Percentiles rank a stretch among this genome's conserved stretches.
Conservation (phyloP, 2,797 vertebrate genomes). For the Nannoperca obscura region DNA sequence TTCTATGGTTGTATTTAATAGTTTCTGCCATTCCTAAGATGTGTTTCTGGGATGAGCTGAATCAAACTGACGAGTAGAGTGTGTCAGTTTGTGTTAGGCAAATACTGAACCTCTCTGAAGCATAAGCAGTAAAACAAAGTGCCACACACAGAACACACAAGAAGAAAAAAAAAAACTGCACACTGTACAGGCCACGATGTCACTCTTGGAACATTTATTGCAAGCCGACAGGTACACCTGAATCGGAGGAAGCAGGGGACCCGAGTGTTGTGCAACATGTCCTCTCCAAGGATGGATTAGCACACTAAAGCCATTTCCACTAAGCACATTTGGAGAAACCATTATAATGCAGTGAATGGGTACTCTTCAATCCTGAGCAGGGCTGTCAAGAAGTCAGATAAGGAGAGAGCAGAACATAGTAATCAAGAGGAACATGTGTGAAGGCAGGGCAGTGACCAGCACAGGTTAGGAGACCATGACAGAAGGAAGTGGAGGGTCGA, state of each 20-base stretch:
- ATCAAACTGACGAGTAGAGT: neutral
- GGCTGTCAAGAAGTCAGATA: conserved; percentile 51
- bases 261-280: conserved; percentile 69
- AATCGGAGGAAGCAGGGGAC: conserved; percentile 35
- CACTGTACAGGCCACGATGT: neutral
- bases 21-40: neutral
- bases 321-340: conserved; percentile 70
- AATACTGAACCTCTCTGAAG: neutral
- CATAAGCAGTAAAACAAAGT: neutral
- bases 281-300: conserved; percentile 73
- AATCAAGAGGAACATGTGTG: neutral
- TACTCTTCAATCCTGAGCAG: conserved; percentile 40
- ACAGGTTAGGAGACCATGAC: conserved; percentile 13
- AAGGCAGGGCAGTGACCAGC: neutral
- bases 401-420: conserved; percentile 11
- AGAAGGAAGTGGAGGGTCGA: conserved; percentile 6
- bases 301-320: conserved; percentile 64
- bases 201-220: conserved; percentile 25
- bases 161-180: conserved; percentile 8
- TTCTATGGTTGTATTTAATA: neutral
- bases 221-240: conserved; percentile 49
- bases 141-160: neutral
- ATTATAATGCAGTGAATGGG: conserved; percentile 59
- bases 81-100: neutral
- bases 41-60: neutral